Evolutionary conservation across 37 sponge, comb jelly and placozoan species (phyloP).

Genomic region (Ephydatia muelleri): DNA sequence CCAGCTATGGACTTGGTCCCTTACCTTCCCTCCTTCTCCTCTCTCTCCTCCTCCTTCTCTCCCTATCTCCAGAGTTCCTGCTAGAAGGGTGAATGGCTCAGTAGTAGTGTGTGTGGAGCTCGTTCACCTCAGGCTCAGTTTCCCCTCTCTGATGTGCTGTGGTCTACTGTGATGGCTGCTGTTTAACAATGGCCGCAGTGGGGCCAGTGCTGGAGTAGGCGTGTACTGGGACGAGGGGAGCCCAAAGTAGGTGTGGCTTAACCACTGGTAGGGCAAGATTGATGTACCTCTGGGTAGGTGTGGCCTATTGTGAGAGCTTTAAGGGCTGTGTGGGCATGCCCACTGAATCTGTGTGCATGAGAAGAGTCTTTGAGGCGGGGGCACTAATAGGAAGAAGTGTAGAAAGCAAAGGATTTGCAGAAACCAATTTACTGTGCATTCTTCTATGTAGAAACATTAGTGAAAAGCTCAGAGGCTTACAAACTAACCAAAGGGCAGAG

Average conservation of each 20-base stretch:
- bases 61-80: not conserved
- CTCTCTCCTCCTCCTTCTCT: not conserved
- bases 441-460: constrained; percentile 79
- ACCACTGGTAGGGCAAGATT: too few species aligned
- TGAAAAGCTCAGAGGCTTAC: constrained; percentile 78
- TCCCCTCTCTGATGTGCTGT: constrained; percentile 4
- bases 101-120: not conserved
- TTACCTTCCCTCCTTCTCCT: not conserved
- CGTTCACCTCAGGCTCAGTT: not conserved
- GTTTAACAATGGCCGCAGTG: too few species aligned
- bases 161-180: too few species aligned
- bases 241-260: not conserved
- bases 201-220: too few species aligned
- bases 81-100: not conserved
- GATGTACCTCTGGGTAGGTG: too few species aligned
- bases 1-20: not conserved
- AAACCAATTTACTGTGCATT: too few species aligned
- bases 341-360: not conserved
- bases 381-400: too few species aligned
- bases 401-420: too few species aligned
- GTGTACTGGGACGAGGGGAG: too few species aligned
- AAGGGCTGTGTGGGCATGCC: too few species aligned
- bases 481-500: constrained; percentile 94
- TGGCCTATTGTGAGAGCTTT: too few species aligned
- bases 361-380: too few species aligned